Percentiles rank a stretch among this genome's conserved stretches.
phyloP scores from a whole-genome alignment of 2,113 vertebrate genomes.

The Dissostichus mawsoni region DNA sequence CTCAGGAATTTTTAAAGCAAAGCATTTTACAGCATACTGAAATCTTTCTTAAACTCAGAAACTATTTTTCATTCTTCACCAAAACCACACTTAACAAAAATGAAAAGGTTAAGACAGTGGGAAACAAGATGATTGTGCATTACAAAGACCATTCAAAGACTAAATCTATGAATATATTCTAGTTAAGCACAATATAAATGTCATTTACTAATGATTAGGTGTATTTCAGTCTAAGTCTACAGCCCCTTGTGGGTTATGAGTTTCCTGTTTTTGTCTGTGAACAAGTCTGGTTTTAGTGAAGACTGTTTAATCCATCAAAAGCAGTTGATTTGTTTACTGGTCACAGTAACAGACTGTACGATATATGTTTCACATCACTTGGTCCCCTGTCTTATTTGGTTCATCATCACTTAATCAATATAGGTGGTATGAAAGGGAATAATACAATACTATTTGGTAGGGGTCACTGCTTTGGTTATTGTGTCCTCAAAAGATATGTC shows the following conservation, averaged over 20 bases:
- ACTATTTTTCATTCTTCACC: neutral
- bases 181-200: too few species aligned
- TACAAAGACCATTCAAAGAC: neutral
- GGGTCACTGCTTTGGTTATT: too few species aligned
- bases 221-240: neutral
- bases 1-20: constrained; percentile 71
- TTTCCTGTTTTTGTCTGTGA: too few species aligned
- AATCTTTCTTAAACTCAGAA: neutral
- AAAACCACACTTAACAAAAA: neutral
- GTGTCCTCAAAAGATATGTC: too few species aligned
- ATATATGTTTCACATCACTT: too few species aligned
- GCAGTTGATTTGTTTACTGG: neutral
- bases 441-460: too few species aligned
- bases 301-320: neutral
- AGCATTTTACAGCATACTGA: too few species aligned
- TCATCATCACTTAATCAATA: too few species aligned
- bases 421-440: too few species aligned
- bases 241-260: neutral
- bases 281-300: neutral
- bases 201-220: too few species aligned
- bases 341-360: too few species aligned
- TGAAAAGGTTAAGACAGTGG: neutral
- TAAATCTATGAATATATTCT: neutral
- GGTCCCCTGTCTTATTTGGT: too few species aligned
- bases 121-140: neutral